Evolutionary conservation across 2,113 vertebrate genomes (phyloP).

Genomic region (Pluvianellus socialis): DNA sequence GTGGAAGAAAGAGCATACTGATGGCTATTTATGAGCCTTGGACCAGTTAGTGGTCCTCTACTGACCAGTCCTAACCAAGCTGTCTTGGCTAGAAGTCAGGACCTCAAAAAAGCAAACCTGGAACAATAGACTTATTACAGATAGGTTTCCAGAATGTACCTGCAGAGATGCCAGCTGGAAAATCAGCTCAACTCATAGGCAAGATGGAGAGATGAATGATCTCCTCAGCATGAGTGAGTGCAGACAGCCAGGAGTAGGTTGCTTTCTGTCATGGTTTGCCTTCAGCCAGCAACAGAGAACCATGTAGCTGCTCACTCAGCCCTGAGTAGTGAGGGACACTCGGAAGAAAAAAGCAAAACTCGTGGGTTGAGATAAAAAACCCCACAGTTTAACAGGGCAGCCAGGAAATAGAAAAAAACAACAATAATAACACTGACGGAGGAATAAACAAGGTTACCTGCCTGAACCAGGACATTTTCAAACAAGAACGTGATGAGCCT

Average conservation of each 20-base stretch:
- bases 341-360: too few species aligned
- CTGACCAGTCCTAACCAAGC: neutral
- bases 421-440: too few species aligned
- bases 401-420: too few species aligned
- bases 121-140: neutral
- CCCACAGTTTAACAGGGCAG: too few species aligned
- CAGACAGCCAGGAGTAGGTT: neutral
- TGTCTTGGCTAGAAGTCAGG: neutral
- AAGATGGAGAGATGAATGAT: neutral
- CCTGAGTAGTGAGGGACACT: too few species aligned
- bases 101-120: neutral
- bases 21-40: neutral
- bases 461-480: too few species aligned
- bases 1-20: neutral
- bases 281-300: too few species aligned
- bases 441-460: too few species aligned
- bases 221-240: neutral
- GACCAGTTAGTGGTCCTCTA: neutral
- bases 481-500: neutral
- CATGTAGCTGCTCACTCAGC: too few species aligned
- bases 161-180: neutral
- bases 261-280: too few species aligned
- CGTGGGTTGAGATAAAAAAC: too few species aligned
- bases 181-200: neutral
- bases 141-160: neutral